Evolutionary conservation across 2,888 invertebrate species (phyloP), one percentile per base, ranked within the genome.

Genomic region (Trachelus iudaicus): DNA sequence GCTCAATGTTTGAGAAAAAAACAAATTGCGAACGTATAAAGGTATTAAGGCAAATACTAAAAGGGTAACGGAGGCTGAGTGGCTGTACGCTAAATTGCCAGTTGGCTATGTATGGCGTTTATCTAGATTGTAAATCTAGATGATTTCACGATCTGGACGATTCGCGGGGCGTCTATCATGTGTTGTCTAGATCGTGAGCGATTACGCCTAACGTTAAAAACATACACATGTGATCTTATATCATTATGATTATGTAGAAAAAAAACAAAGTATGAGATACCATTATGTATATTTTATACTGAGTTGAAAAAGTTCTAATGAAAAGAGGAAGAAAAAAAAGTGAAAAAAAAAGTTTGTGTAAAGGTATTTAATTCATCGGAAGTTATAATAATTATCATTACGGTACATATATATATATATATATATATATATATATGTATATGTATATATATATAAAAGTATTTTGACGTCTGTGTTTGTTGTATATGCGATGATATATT

Each of bases 201-300:
- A 76, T 69, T n/a, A 80, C 56, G 56, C 81, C 81, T 81, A 82
- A 71, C 33, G 79, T 84, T 84, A 81, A 82, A 83, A 83, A 83
- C 84, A 71, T 83, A 84, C 83, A 84, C 81, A 85, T 85, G 85
- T 85, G 86, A 86, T 88, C 85, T 86, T 85, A 86, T 87, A 85
- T 86, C 87, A 87, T 86, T 87, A 87, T 85, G 83, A 86, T 87
- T 86, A 87, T 81, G 83, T 85, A 84, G 84, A 73, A 3, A 4
- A 73, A 81, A 86, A 85, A 83, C 85, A 87, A 86, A 88, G 84
- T 86, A 87, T 87, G 87, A 85, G 82, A 86, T 84, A 87, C 86
- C 87, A 87, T 89, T 87, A 87, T 82, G 85, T 89, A 87, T 88
- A 86, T 89, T 88, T 89, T 88, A 85, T 89, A 89, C 87, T 87